phyloP scores from a whole-genome alignment of 2,797 vertebrate species.

The Benthosema pterotum region DNA sequence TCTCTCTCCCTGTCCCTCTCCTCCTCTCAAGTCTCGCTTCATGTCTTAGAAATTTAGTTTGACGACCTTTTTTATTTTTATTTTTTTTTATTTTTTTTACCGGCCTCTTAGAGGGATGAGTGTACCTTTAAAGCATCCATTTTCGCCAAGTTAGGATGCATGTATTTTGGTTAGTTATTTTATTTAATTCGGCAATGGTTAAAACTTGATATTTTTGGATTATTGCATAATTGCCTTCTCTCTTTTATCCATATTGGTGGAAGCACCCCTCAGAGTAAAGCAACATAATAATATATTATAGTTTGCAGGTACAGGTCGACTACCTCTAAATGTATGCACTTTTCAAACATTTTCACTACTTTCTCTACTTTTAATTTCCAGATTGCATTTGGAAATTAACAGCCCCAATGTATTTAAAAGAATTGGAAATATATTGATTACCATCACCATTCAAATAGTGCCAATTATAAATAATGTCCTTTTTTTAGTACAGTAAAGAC shows the following conservation, averaged over 20 bases:
- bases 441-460: neutral
- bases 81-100: too few species aligned
- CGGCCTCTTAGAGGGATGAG: conserved; percentile 89
- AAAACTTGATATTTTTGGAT: conserved; percentile 68
- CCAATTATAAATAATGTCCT: neutral
- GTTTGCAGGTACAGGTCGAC: neutral
- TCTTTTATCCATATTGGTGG: conserved; percentile 91
- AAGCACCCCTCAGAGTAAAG: conserved; percentile 93
- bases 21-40: conserved; percentile 92
- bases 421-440: conserved; percentile 13
- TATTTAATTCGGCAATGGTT: conserved; percentile 72
- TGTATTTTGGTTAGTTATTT: conserved; percentile 82
- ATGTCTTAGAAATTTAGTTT: conserved; percentile 96
- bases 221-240: conserved; percentile 99
- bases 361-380: neutral
- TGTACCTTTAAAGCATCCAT: conserved; percentile 90
- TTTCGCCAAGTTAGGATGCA: conserved; percentile 96
- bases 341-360: too few species aligned
- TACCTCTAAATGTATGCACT: too few species aligned
- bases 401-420: neutral
- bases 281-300: conserved; percentile 66
- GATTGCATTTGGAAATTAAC: neutral
- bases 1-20: conserved; percentile 59
- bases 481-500: conserved; percentile 16
- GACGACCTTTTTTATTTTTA: conserved; percentile 80